Conservation (phyloP, 30 jellyfish, hydroid and myxozoan genomes). For the Haliclystus octoradiatus region DNA sequence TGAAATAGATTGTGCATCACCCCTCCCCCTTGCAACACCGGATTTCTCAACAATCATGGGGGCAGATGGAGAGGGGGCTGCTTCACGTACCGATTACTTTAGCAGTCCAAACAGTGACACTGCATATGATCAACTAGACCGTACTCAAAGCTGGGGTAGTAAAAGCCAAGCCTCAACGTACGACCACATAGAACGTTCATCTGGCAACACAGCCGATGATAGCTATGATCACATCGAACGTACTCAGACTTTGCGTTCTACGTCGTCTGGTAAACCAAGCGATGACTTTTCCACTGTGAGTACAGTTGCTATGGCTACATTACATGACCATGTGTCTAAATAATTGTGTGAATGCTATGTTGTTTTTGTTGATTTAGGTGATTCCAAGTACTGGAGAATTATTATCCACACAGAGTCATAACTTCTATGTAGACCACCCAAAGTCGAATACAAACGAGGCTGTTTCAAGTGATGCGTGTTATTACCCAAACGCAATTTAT, state of each 20-base stretch:
- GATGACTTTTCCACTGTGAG: too few relatives aligned
- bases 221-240: background rate
- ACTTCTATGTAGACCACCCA: too few relatives aligned
- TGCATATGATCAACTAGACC: constrained; percentile 48
- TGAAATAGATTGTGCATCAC: constrained; percentile 11
- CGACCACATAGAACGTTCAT: background rate
- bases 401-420: too few relatives aligned
- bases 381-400: too few relatives aligned
- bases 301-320: too few relatives aligned
- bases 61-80: constrained; percentile 40
- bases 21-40: constrained; percentile 13
- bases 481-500: too few relatives aligned
- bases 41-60: constrained; percentile 18
- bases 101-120: constrained; percentile 2
- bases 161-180: constrained; percentile 4
- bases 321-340: too few relatives aligned
- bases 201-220: background rate
- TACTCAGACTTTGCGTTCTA: background rate
- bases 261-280: too few relatives aligned
- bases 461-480: too few relatives aligned
- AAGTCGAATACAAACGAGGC: too few relatives aligned
- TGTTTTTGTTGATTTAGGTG: too few relatives aligned
- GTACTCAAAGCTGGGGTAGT: constrained; percentile 41
- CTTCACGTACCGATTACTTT: constrained; percentile 31
- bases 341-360: too few relatives aligned